A percentile compares a stretch with the other conserved stretches of the same genome.
These are phyloP conservation scores for Nibea coibor DNA, from an alignment of 2,113 vertebrate species.

Conservation along the genomic window DNA sequence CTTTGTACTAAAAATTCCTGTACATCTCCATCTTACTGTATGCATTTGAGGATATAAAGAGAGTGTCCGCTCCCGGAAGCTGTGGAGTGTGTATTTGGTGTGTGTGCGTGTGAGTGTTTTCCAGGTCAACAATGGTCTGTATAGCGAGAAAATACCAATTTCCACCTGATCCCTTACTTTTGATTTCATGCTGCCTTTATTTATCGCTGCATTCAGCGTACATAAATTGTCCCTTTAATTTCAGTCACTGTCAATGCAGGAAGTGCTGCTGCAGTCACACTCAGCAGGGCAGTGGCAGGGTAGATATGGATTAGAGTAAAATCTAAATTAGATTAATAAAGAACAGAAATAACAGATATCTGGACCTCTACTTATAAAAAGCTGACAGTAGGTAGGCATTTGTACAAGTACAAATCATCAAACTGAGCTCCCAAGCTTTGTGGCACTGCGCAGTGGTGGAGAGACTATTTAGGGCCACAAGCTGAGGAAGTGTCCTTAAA, in stretches of 20 bases:
- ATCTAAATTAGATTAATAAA: slow-evolving; percentile 1
- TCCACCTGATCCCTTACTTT: slow-evolving; percentile 54
- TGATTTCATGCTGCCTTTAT: slow-evolving; percentile 59
- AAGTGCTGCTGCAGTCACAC: neutral
- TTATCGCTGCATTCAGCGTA: slow-evolving; percentile 38
- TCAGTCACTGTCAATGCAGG: slow-evolving; percentile 27
- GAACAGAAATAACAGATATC: slow-evolving; percentile 17
- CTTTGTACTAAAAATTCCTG: slow-evolving; percentile 53
- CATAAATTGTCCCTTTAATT: slow-evolving; percentile 63
- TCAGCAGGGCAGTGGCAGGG: neutral
- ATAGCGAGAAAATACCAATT: slow-evolving; percentile 59
- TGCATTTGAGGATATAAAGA: slow-evolving; percentile 71
- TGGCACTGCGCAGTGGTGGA: neutral
- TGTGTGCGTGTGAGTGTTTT: slow-evolving; percentile 47
- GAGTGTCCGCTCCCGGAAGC: slow-evolving; percentile 37
- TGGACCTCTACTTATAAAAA: slow-evolving; percentile 4
- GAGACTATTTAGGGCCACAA: neutral
- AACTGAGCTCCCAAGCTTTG: neutral
- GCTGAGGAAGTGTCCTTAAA: slow-evolving; percentile 13
- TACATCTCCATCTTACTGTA: slow-evolving; percentile 64
- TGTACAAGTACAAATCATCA: neutral
- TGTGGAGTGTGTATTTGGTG: slow-evolving; percentile 34
- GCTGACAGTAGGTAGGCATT: slow-evolving; percentile 7
- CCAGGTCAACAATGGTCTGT: slow-evolving; percentile 53
- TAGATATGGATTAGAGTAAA: neutral